Evolutionary conservation across 2,888 invertebrate genomes (phyloP), one percentile per base, ranked within the genome.

Genomic region (Clistopyga incitator): DNA sequence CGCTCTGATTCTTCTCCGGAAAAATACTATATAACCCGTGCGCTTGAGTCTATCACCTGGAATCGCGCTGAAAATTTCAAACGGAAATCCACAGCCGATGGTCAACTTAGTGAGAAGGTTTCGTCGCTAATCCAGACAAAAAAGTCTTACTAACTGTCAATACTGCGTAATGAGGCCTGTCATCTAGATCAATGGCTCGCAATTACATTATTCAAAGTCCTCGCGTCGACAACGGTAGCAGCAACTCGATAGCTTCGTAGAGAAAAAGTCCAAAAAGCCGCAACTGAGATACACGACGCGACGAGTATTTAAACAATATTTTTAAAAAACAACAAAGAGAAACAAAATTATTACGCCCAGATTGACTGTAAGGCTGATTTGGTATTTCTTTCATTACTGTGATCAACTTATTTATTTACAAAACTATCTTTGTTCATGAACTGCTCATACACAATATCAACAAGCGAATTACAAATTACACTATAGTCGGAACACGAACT

Each of bases 331-430:
- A 29, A 8, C 15, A 56, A 74, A 74, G 18, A 52, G 52, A 67
- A 45, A 47, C 23, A 54, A 65, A 77, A 76, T 64, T 34, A 54
- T 78, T 81, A 68, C 80, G 85, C 86, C 86, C 84, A 80, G 80
- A 86, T 88, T 86, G 85, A 87, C 86, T 84, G 81, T 87, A 89
- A 90, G 89, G 90, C 89, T 90, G 88, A 85, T 89, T 87, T 89
- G 89, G 88, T 87, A 90, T 86, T 82, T 80, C 79, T 88, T 85
- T 72, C 86, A 75, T 86, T 87, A 82, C 54, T 84, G 81, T 83
- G 85, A 88, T 87, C 85, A 89, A 89, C 88, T 87, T 87, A 89
- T 86, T 87, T 89, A 90, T 89, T 88, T 90, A 90, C 90, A 90
- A 87, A 87, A 87, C 88, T 89, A 88, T 80, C 76, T 86, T 86